Conservation (phyloP, 2,113 vertebrate genomes). For the Urocitellus parryii region DNA sequence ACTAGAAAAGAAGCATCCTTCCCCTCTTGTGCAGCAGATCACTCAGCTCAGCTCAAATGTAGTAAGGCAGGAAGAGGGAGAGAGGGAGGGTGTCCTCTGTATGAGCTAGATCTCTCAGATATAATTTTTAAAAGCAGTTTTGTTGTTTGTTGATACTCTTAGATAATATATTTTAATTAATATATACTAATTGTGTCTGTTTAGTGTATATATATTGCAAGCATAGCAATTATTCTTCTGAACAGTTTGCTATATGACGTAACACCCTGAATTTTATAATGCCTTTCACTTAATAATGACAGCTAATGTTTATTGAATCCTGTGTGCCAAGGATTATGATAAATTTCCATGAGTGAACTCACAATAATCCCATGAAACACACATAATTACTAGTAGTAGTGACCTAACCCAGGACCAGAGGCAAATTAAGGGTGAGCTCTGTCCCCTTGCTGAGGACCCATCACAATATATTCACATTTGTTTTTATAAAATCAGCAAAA, state of each 20-base stretch:
- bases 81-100: not conserved
- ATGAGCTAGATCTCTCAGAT: not conserved
- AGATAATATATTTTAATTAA: conserved; percentile 15
- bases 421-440: too few species aligned
- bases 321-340: too few species aligned
- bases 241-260: not conserved
- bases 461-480: too few species aligned
- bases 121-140: not conserved
- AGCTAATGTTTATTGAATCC: too few species aligned
- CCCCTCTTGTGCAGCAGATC: not conserved
- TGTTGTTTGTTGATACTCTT: not conserved
- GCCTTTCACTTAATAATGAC: too few species aligned
- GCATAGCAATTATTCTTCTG: not conserved
- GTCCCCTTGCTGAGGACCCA: too few species aligned
- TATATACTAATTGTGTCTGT: not conserved
- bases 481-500: too few species aligned
- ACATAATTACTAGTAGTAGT: too few species aligned
- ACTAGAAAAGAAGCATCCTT: not conserved
- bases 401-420: too few species aligned
- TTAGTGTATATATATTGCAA: not conserved
- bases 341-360: too few species aligned
- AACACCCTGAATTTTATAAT: not conserved
- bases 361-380: too few species aligned
- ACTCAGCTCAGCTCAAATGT: not conserved
- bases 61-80: not conserved